Evolutionary conservation across 2,797 vertebrate genomes (phyloP).

Genomic region (Cetoscarus ocellatus): DNA sequence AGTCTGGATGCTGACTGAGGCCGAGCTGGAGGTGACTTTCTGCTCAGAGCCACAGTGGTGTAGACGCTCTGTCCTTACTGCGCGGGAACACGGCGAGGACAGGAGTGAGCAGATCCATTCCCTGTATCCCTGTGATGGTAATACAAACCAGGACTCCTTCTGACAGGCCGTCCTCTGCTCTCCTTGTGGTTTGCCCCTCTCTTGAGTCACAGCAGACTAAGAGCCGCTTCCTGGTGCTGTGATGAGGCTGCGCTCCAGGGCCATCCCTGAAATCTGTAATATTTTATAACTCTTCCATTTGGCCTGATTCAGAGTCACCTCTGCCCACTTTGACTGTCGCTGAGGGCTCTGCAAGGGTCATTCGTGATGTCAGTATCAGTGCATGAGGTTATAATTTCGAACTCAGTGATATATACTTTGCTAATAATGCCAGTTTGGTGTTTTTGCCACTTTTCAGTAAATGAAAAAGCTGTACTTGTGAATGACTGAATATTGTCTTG

Average conservation of each 20-base stretch:
- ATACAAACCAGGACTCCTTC: conserved; percentile 55
- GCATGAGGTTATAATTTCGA: too few species aligned
- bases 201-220: conserved; percentile 9
- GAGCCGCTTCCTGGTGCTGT: conserved; percentile 12
- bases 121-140: conserved; percentile 52
- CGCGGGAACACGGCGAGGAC: conserved; percentile 53
- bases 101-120: conserved; percentile 53
- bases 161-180: conserved; percentile 39
- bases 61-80: conserved; percentile 53
- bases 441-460: too few species aligned
- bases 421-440: too few species aligned
- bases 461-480: too few species aligned
- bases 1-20: conserved; percentile 45
- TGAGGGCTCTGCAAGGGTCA: background rate
- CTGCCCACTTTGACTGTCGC: background rate
- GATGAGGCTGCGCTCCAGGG: conserved; percentile 20
- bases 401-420: too few species aligned
- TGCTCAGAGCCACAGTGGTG: conserved; percentile 20
- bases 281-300: background rate
- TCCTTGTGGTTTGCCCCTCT: conserved; percentile 39
- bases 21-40: conserved; percentile 64
- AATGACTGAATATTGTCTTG: too few species aligned
- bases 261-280: conserved; percentile 3
- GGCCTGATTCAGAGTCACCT: conserved; percentile 12
- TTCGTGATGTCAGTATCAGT: too few species aligned